These are phyloP conservation scores for Leucoraja erinaceus DNA, from an alignment of 2,113 vertebrate genomes.

Conservation along the genomic window DNA sequence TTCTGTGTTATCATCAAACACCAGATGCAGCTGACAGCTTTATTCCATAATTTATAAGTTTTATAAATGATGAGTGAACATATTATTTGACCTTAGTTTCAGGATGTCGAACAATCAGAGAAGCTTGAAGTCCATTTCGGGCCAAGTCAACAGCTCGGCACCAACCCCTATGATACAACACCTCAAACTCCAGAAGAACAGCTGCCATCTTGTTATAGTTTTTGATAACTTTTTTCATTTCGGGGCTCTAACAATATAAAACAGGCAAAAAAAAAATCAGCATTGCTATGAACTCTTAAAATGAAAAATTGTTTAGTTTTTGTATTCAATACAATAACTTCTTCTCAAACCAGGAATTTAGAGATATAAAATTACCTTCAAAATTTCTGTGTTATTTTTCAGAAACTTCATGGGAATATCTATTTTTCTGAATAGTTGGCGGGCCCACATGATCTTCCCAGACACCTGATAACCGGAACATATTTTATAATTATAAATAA, in stretches of 20 bases:
- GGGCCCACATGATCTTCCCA: constrained; percentile 69
- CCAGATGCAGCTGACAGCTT: not conserved
- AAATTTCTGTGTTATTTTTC: constrained; percentile 59
- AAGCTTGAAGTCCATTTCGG: constrained; percentile 52
- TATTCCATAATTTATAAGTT: not conserved
- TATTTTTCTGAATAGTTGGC: constrained; percentile 69
- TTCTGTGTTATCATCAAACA: not conserved
- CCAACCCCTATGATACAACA: constrained; percentile 63
- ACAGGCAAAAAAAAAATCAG: not conserved
- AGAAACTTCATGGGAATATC: constrained; percentile 67
- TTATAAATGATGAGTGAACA: not conserved
- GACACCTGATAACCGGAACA: constrained; percentile 54
- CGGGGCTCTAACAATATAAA: constrained; percentile 50
- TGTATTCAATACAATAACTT: not conserved
- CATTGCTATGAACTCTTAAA: not conserved
- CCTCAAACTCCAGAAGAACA: constrained; percentile 65
- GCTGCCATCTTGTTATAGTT: constrained; percentile 67
- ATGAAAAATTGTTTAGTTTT: not conserved
- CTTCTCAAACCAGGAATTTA: not conserved
- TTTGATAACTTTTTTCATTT: constrained; percentile 62
- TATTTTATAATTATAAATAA: not conserved
- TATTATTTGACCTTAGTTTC: constrained; percentile 57
- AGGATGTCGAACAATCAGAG: constrained; percentile 57
- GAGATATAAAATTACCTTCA: constrained; percentile 54
- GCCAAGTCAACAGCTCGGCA: constrained; percentile 52